Percentiles rank a stretch among this genome's conserved stretches.
Conservation (phyloP, 2,888 invertebrate genomes). For the Microctonus brassicae region DNA sequence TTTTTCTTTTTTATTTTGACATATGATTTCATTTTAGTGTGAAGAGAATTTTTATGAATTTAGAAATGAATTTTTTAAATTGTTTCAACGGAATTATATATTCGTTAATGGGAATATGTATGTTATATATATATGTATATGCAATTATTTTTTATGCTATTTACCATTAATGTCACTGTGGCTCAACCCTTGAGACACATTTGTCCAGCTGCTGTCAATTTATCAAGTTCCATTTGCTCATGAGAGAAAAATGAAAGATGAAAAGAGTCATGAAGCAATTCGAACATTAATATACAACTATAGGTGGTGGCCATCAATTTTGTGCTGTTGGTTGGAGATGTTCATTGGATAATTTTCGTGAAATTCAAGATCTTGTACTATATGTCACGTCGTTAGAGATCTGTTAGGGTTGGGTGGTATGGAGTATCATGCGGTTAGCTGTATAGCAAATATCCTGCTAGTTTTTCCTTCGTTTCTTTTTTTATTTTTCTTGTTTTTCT, state of each 20-base stretch:
- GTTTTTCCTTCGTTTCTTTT: neutral
- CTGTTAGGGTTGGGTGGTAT: neutral
- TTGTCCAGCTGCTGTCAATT: constrained; percentile 53
- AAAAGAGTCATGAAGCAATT: neutral
- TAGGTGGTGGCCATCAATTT: neutral
- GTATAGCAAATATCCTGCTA: neutral
- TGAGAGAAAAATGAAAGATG: neutral
- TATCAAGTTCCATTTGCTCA: constrained; percentile 39
- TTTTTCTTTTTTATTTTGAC: neutral
- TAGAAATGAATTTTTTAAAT: too few species aligned
- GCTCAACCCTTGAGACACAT: constrained; percentile 39
- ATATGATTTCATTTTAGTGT: too few species aligned
- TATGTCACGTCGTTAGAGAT: neutral
- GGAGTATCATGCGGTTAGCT: neutral
- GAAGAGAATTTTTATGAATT: too few species aligned
- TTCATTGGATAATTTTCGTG: neutral
- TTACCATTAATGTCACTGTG: neutral
- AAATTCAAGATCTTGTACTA: neutral
- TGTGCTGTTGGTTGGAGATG: neutral
- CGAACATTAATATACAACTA: neutral
- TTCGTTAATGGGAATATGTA: too few species aligned
- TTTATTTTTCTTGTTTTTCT: neutral
- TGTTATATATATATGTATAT: too few species aligned
- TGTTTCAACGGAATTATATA: too few species aligned
- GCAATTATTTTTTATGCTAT: neutral